Evolutionary conservation across 2,888 invertebrate species (phyloP), one percentile per base, ranked within the genome.

Genomic region (Eupeodes luniger): DNA sequence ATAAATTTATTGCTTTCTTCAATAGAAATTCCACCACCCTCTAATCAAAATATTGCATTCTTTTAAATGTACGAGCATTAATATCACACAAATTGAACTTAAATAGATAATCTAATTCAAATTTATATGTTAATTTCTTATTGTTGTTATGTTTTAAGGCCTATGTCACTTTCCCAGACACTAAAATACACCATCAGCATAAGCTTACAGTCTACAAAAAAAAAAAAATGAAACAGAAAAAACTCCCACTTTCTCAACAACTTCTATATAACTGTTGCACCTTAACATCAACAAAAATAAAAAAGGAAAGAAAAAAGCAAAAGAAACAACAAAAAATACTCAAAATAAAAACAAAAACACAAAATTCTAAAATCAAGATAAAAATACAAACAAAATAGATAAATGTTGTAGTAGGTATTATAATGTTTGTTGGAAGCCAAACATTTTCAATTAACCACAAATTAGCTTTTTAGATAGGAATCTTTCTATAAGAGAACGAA

Each of bases 391-490:
- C 66, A 66, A 64, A 85, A 81, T 88, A 81, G 88, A 88, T 88
- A 88, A 85, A 85, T 69, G 81, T 85, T 78, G 44, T 16, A 16
- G 16, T 57, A 27, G 40, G 40, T 40, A 40, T 40, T 59, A n/a
- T 57, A 67, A 66, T 81, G 88, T 88, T 88, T 81, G 81, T 74
- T 88, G 85, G 88, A 88, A 88, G 88, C 85, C 88, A 88, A 88
- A 74, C 85, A 85, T 88, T 88, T 81, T 88, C 88, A 88, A 88
- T 88, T 88, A 88, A 88, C 84, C 88, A 88, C 88, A 81, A 88
- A 88, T 88, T 88, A 85, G 88, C 85, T 85, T 78, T 85, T 69
- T 51, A 85, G 88, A 88, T 88, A 81, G 74, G 70, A 75, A 88
- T 85, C 88, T 75, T 47, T 49, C 10, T 66, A 40, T 40, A 40